Conservation (phyloP, 2,797 vertebrate species). For the Urocyon cinereoargenteus region DNA sequence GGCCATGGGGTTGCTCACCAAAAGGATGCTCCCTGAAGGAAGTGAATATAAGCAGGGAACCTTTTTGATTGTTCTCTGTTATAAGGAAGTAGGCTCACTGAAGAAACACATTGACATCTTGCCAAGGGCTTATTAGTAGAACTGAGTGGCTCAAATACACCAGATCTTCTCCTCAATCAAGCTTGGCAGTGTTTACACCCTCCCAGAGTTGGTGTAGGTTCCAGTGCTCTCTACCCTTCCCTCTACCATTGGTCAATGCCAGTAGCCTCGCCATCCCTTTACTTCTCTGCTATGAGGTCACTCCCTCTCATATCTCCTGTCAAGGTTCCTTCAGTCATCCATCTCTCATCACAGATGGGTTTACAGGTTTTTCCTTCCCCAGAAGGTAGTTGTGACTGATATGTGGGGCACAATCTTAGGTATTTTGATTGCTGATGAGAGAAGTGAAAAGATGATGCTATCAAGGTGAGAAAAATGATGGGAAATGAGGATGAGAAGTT, state of each 20-base stretch:
- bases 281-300: not conserved
- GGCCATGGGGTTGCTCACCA: not conserved
- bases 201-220: not conserved
- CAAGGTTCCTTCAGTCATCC: not conserved
- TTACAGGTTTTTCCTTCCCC: not conserved
- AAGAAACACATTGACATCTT: not conserved
- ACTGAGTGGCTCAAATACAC: not conserved
- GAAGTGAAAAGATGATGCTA: not conserved
- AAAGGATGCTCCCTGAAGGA: not conserved
- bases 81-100: not conserved
- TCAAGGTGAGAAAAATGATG: not conserved
- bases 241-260: too few relatives aligned
- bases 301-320: not conserved
- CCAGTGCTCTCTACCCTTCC: not conserved
- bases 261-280: not conserved
- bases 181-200: fast-evolving
- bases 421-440: not conserved
- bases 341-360: not conserved
- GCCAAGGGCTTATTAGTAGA: not conserved
- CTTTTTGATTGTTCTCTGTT: not conserved
- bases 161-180: not conserved
- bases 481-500: not conserved
- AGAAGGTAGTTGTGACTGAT: not conserved
- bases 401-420: not conserved
- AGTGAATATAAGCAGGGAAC: not conserved